A percentile compares a stretch with the other conserved stretches of the same genome.
Evolutionary conservation across 2,797 vertebrate genomes (phyloP).

Genomic region (Selene dorsalis): DNA sequence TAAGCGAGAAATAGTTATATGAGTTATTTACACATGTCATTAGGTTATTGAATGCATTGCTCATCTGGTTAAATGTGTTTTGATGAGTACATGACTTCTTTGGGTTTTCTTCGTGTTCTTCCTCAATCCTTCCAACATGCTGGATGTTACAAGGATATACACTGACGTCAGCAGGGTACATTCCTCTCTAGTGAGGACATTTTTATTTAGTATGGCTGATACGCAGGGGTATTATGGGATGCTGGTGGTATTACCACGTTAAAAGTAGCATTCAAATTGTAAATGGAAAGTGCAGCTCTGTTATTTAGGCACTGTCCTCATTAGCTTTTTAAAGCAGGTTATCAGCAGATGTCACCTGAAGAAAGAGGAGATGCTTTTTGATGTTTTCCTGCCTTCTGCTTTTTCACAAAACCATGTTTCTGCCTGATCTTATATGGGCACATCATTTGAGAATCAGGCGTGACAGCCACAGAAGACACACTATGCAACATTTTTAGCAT

Average conservation of each 20-base stretch:
- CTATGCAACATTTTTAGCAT: background rate
- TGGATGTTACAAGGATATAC: constrained; percentile 63
- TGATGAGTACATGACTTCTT: background rate
- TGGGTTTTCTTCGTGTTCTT: constrained; percentile 19
- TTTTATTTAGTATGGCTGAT: constrained; percentile 73
- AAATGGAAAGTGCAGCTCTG: constrained; percentile 62
- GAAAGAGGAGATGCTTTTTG: constrained; percentile 19
- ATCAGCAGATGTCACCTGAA: constrained; percentile 40
- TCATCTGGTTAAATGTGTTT: background rate
- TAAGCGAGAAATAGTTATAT: constrained; percentile 1
- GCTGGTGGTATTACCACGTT: constrained; percentile 64
- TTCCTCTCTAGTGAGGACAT: constrained; percentile 74
- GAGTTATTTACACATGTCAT: background rate
- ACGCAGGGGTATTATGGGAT: constrained; percentile 63
- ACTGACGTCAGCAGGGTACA: constrained; percentile 63
- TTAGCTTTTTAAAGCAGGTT: constrained; percentile 51
- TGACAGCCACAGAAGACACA: background rate
- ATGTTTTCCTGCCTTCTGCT: background rate
- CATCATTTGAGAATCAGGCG: background rate
- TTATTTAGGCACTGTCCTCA: constrained; percentile 50
- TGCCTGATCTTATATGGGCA: background rate
- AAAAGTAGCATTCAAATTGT: constrained; percentile 65
- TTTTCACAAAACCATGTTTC: background rate
- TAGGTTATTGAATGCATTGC: constrained; percentile 4
- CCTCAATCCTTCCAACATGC: constrained; percentile 40